These are phyloP conservation scores for Brachylomia viminalis DNA, from an alignment of 2,888 invertebrate genomes.

Conservation along the genomic window DNA sequence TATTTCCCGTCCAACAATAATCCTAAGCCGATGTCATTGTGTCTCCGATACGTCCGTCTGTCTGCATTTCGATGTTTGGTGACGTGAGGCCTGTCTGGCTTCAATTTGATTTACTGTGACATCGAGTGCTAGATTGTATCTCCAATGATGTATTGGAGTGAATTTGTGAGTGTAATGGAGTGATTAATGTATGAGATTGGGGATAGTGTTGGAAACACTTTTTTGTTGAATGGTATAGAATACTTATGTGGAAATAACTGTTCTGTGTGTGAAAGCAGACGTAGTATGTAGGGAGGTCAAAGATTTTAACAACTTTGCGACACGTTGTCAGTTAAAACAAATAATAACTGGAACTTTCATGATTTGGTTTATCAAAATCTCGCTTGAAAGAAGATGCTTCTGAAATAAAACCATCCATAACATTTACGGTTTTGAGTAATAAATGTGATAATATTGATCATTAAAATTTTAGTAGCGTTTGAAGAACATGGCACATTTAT, in stretches of 20 bases:
- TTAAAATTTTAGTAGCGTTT: background rate
- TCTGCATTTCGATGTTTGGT: conserved; percentile 69
- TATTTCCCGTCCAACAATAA: conserved; percentile 32
- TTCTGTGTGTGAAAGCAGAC: background rate
- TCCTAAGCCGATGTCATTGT: conserved; percentile 47
- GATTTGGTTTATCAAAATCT: background rate
- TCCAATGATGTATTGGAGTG: conserved; percentile 56
- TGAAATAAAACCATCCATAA: background rate
- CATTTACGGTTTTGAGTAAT: background rate
- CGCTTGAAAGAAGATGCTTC: background rate
- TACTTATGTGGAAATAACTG: background rate
- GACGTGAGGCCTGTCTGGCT: conserved; percentile 69
- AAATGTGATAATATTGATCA: background rate
- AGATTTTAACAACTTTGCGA: too few relatives aligned
- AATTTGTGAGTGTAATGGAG: conserved; percentile 48
- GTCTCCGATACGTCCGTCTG: conserved; percentile 72
- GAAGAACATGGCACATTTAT: background rate
- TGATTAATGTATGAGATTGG: conserved; percentile 43
- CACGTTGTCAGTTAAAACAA: background rate
- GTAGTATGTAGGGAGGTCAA: background rate
- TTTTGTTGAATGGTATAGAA: conserved; percentile 15
- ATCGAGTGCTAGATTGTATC: conserved; percentile 61
- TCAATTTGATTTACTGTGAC: conserved; percentile 76
- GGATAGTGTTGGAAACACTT: conserved; percentile 11
- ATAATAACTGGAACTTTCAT: background rate